A percentile compares a stretch with the other conserved stretches of the same genome.
Conservation (phyloP, 1,140 invertebrate genomes). For the Metaphire vulgaris region DNA sequence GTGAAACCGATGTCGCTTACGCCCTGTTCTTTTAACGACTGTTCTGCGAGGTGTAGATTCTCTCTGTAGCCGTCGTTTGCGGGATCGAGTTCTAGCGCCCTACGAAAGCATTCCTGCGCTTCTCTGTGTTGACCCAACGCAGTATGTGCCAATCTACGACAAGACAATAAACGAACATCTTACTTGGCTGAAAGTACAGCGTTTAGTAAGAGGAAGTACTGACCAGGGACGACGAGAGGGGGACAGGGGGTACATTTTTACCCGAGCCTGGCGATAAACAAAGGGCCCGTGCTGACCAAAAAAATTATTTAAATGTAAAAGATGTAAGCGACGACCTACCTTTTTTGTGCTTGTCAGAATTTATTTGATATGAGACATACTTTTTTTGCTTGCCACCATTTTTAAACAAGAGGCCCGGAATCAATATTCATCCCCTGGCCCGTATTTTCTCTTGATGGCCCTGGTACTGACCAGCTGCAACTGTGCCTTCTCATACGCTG, state of each 20-base stretch:
- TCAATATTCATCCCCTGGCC: no score
- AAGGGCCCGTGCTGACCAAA: no score
- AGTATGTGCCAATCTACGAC: constrained; percentile 26
- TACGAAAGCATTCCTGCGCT: constrained; percentile 23
- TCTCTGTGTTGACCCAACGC: constrained; percentile 27
- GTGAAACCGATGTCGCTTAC: no score
- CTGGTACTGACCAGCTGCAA: no score
- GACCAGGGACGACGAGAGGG: neutral
- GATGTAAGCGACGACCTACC: neutral
- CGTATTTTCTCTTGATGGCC: no score
- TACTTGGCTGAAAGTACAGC: neutral
- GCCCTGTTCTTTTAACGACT: constrained; percentile 6
- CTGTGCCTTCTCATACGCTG: no score
- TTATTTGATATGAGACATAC: no score
- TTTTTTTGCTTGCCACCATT: neutral
- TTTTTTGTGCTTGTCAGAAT: neutral
- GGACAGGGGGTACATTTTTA: no score
- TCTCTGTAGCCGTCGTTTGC: constrained; percentile 29
- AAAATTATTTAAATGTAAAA: no score
- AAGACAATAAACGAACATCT: neutral
- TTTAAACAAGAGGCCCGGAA: no score
- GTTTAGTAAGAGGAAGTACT: neutral
- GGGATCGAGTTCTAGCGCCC: constrained; percentile 31
- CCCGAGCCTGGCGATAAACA: no score
- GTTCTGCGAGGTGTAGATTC: constrained; percentile 23